These are phyloP conservation scores for Misgurnus anguillicaudatus DNA, from an alignment of 2,113 vertebrate genomes.

Conservation along the genomic window DNA sequence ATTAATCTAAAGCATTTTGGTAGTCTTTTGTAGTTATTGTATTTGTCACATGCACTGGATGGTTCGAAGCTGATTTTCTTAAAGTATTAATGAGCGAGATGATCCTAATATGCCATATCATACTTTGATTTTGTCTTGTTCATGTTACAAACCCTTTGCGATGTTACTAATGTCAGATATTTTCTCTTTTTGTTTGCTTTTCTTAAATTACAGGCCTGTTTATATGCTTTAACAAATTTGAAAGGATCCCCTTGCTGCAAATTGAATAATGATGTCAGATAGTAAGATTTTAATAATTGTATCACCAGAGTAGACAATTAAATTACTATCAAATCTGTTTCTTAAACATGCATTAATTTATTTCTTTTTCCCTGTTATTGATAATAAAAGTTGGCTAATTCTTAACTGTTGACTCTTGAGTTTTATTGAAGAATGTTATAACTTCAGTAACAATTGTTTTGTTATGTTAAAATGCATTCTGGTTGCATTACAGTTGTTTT, in stretches of 20 bases:
- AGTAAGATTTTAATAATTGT: constrained; percentile 2
- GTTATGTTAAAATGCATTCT: no score
- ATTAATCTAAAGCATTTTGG: neutral
- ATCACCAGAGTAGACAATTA: neutral
- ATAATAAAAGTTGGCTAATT: constrained; percentile 12
- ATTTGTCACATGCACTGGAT: constrained; percentile 39
- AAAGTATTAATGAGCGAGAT: constrained; percentile 24
- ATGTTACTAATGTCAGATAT: constrained; percentile 23
- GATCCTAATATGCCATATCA: constrained; percentile 23
- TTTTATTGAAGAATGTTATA: neutral
- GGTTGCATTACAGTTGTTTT: no score
- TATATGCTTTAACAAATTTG: constrained; percentile 12
- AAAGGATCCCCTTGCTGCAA: constrained; percentile 20
- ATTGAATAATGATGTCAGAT: constrained; percentile 18
- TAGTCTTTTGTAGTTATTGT: constrained; percentile 22
- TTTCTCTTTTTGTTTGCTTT: constrained; percentile 19
- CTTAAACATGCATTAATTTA: constrained; percentile 22
- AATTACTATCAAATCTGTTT: constrained; percentile 8
- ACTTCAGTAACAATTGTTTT: no score
- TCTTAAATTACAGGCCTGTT: constrained; percentile 13
- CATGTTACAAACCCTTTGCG: neutral
- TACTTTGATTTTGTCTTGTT: constrained; percentile 8
- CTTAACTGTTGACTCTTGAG: neutral
- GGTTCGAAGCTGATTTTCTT: constrained; percentile 16
- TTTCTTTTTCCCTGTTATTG: neutral